These are phyloP conservation scores for Epistrophella euchroma DNA, from an alignment of 2,888 invertebrate genomes.

Conservation along the genomic window DNA sequence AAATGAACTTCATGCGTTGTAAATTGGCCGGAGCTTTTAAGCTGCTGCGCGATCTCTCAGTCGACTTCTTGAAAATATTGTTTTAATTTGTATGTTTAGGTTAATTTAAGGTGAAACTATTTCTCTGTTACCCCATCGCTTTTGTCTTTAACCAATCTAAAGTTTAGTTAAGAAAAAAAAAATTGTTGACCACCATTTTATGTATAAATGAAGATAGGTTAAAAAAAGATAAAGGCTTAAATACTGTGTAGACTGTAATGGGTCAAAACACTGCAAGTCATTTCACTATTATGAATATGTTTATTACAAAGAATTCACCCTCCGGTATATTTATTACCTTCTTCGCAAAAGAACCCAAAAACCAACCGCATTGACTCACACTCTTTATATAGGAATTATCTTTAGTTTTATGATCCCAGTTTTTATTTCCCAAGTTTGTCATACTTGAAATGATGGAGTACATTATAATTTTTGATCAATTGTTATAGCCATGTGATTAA, in stretches of 20 bases:
- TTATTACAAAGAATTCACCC: not conserved
- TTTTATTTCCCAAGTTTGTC: not conserved
- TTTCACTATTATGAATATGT: not conserved
- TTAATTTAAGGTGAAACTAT: too few species aligned
- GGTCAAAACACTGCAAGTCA: not conserved
- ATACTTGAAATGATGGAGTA: slow-evolving; percentile 28
- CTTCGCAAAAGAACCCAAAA: not conserved
- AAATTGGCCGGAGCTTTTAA: too few species aligned
- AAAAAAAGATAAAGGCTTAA: not conserved
- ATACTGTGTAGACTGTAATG: not conserved
- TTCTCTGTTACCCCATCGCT: too few species aligned
- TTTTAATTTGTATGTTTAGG: too few species aligned
- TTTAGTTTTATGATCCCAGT: not conserved
- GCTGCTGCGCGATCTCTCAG: too few species aligned
- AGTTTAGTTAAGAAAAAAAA: too few species aligned
- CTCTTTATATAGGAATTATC: not conserved
- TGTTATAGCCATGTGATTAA: slow-evolving; percentile 20
- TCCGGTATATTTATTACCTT: not conserved
- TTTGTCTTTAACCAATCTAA: too few species aligned
- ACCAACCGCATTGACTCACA: not conserved
- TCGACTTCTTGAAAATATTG: too few species aligned
- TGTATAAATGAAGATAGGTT: not conserved
- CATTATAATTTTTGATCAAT: slow-evolving; percentile 22
- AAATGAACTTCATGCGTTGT: too few species aligned
- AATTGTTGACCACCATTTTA: too few species aligned